Evolutionary conservation across 2,113 vertebrate species (phyloP), one percentile per base, ranked within the genome.

Genomic region (Xiphophorus maculatus): DNA sequence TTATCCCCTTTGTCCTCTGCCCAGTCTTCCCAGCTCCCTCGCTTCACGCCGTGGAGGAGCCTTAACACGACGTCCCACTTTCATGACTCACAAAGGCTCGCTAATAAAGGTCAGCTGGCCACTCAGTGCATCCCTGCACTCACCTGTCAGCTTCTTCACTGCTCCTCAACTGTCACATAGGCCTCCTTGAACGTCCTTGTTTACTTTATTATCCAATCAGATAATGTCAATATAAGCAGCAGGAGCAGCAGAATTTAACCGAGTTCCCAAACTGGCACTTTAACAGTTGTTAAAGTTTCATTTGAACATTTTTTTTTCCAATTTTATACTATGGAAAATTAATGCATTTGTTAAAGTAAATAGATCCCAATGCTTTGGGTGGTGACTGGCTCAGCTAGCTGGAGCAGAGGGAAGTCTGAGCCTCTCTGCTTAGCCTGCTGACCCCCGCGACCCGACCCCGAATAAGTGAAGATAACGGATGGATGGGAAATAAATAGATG

Each of bases 51-150:
- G 11, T 78, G 65, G 75, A 44, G 42, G 42, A 65, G 32, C 61
- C 69, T 2, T 80, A 90, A 91, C 81, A 32, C 77, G 64, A 65
- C 61, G n/a, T 42, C 40, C 77, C 60, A 48, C 77, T 73, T 58
- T 74, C 69, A 69, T 70, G 51, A 73, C 82, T 85, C 30, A 6
- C 78, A 63, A 84, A 85, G 76, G 74, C 76, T n/a, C 9, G 30
- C 82, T 93, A 92, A 92, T 92, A 88, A 93, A 93, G 91, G 91
- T 92, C 88, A 88, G 69, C 2, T 58, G 80, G 87, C 71, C 83
- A 68, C 74, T 76, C 30, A 67, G 64, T 60, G 40, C 80, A 66
- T 88, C 74, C 80, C 69, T 44, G 67, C 51, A 61, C 73, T 65
- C 71, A 71, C 71, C 87, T 40, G 81, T 76, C 74, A 84, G 81